A percentile compares a stretch with the other conserved stretches of the same genome.
Conservation (phyloP, 2,797 vertebrate species). For the Margarornis squamiger region DNA sequence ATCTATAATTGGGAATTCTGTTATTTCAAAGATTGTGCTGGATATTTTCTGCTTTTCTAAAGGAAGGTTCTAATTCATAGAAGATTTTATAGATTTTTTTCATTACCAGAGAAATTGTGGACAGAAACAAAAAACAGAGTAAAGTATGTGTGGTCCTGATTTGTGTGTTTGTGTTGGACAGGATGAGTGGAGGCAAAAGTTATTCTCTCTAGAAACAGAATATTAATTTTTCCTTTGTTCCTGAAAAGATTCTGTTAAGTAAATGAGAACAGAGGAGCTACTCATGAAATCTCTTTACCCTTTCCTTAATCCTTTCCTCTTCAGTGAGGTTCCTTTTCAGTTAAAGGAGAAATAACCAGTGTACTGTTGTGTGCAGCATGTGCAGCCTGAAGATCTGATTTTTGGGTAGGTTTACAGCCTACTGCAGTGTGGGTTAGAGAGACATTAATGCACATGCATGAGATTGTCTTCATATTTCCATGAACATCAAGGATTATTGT, state of each 20-base stretch:
- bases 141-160: background rate
- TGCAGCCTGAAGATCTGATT: background rate
- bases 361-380: background rate
- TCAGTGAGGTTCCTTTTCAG: background rate
- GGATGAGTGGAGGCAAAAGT: background rate
- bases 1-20: background rate
- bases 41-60: background rate
- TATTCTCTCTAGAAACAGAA: background rate
- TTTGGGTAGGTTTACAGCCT: background rate
- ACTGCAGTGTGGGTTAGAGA: background rate
- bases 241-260: background rate
- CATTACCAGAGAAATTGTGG: background rate
- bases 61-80: background rate
- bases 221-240: background rate
- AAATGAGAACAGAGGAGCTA: background rate
- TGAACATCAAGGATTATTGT: background rate
- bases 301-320: background rate
- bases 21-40: background rate
- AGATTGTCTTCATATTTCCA: accelerated
- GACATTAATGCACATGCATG: background rate
- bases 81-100: background rate
- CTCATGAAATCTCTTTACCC: background rate
- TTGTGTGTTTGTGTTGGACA: background rate
- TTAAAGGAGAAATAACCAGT: background rate
- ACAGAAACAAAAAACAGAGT: background rate